Evolutionary conservation across 2,888 invertebrate genomes (phyloP).

Genomic region (Silvanus unidentatus): DNA sequence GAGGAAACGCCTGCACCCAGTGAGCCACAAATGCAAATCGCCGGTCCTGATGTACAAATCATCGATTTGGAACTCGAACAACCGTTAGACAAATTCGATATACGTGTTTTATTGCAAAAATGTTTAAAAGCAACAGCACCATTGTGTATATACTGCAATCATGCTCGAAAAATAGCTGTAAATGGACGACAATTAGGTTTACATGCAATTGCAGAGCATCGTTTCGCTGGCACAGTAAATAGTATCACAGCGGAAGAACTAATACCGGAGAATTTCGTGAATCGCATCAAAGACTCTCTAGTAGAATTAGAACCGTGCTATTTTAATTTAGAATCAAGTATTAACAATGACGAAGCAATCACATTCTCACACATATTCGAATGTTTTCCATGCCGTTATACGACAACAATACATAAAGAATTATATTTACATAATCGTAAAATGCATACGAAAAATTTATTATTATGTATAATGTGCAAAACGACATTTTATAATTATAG

Average conservation of each 20-base stretch:
- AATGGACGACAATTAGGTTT: slow-evolving; percentile 74
- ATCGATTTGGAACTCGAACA: slow-evolving; percentile 68
- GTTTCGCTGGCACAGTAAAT: slow-evolving; percentile 72
- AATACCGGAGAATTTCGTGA: slow-evolving; percentile 64
- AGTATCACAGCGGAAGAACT: slow-evolving; percentile 72
- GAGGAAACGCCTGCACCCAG: slow-evolving; percentile 1
- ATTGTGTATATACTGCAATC: slow-evolving; percentile 78
- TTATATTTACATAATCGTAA: slow-evolving; percentile 80
- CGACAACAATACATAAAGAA: slow-evolving; percentile 74
- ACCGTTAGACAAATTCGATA: slow-evolving; percentile 68
- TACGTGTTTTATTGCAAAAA: slow-evolving; percentile 65
- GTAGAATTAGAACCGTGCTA: slow-evolving; percentile 57
- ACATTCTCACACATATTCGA: slow-evolving; percentile 69
- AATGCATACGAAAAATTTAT: slow-evolving; percentile 76
- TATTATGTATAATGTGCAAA: slow-evolving; percentile 83
- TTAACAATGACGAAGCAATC: slow-evolving; percentile 50
- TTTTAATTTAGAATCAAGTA: slow-evolving; percentile 68
- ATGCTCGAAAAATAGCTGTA: slow-evolving; percentile 77
- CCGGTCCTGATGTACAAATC: slow-evolving; percentile 59
- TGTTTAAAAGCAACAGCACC: slow-evolving; percentile 65
- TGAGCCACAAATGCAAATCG: slow-evolving; percentile 42
- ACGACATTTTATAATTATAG: slow-evolving; percentile 82
- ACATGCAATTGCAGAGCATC: slow-evolving; percentile 74
- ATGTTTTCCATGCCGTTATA: slow-evolving; percentile 80
- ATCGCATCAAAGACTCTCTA: slow-evolving; percentile 58